Percentiles rank a stretch among this genome's conserved stretches.
These are phyloP conservation scores for Labroides dimidiatus DNA, from an alignment of 2,797 vertebrate species.

Conservation along the genomic window DNA sequence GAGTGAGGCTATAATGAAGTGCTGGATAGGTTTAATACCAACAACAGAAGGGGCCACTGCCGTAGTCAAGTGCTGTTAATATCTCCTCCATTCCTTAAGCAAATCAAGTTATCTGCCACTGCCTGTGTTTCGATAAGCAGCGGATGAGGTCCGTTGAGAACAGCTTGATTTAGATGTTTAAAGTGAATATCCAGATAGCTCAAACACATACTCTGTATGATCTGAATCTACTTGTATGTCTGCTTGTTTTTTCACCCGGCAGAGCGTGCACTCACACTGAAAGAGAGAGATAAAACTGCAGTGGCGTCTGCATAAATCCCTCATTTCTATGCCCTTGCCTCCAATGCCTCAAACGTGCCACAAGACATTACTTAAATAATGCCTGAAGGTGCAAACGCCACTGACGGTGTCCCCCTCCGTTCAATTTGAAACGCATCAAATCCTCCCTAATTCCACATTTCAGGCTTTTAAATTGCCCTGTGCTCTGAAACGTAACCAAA, in stretches of 20 bases:
- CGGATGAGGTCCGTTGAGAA: conserved; percentile 81
- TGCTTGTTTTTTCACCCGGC: conserved; percentile 71
- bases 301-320: conserved; percentile 79
- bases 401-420: conserved; percentile 77
- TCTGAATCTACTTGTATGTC: conserved; percentile 80
- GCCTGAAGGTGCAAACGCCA: conserved; percentile 80
- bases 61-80: conserved; percentile 82
- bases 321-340: conserved; percentile 78
- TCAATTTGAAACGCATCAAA: conserved; percentile 87
- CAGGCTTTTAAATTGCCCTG: conserved; percentile 85
- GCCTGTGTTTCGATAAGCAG: conserved; percentile 83
- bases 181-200: conserved; percentile 85
- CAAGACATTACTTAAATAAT: conserved; percentile 85
- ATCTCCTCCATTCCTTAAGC: conserved; percentile 83
- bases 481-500: conserved; percentile 83
- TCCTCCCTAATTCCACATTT: conserved; percentile 85
- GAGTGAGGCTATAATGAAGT: conserved; percentile 86
- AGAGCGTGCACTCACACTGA: conserved; percentile 65
- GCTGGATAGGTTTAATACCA: conserved; percentile 84
- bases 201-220: conserved; percentile 80
- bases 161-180: conserved; percentile 84
- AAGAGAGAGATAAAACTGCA: conserved; percentile 74
- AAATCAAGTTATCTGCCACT: conserved; percentile 84
- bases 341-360: conserved; percentile 81
- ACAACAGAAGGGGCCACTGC: conserved; percentile 80